Base-by-base conservation (phyloP, 2,888 invertebrate genomes). In the Orthosia gracilis region DNA sequence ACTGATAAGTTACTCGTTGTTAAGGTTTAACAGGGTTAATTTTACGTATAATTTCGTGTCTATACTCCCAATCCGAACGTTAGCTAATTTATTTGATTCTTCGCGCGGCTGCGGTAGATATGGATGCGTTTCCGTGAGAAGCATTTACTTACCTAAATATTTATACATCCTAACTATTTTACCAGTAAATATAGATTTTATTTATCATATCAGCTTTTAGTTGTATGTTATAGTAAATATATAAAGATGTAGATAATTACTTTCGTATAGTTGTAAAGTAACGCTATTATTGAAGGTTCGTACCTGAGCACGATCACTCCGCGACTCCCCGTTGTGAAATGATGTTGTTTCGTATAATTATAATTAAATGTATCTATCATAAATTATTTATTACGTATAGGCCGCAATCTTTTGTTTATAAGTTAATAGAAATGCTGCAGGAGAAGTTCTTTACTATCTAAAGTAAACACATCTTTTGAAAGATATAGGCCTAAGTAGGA, bases 191-290 rank as follows among this genome's bases (percentile, higher is more conserved):
- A 93, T 93, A 94, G 92, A 94, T 93, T 94, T 95, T 95, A 95
- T 96, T 95, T 95, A 95, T 95, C 92, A 92, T 94, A 94, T 94
- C 92, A 91, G 89, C 90, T 92, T 92, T 94, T 93, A 94, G 91
- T 93, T 95, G 90, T 94, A 93, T 91, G 88, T 91, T 91, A 90
- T 85, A 92, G 89, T 87, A 87, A 90, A 84, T 90, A 89, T 90
- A 89, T 88, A 82, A 89, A 85, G 80, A 83, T 93, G 93, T 94
- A 93, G 92, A 93, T 93, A 93, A 86, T 92, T 91, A 88, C 86
- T 87, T 91, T 89, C 85, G 83, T 83, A 86, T 86, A 86, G 87
- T 82, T 85, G 85, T 89, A 87, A 86, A 83, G 68, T 88, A 87
- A 82, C 81, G 88, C 85, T 86, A 86, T 88, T 88, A 88, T 86